Conservation (phyloP, 2,797 vertebrate species). For the Gadopsis marmoratus region DNA sequence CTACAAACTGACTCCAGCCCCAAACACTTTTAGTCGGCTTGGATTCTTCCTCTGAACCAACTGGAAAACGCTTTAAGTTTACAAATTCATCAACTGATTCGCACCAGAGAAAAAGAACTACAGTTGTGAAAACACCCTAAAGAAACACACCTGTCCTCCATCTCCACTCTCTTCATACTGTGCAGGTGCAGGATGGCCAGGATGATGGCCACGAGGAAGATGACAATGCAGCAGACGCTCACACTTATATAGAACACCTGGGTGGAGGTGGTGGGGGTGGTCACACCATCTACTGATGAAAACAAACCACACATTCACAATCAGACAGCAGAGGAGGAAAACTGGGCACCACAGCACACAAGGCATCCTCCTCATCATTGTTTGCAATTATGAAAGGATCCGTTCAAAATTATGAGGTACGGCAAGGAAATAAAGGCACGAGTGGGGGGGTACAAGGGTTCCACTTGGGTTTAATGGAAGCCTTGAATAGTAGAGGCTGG, state of each 20-base stretch:
- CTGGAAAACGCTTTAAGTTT: too few relatives aligned
- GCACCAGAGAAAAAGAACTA: too few relatives aligned
- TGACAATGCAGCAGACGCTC: slow-evolving; percentile 97
- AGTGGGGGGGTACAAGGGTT: slow-evolving; percentile 23
- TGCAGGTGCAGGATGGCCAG: slow-evolving; percentile 97
- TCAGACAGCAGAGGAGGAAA: not conserved
- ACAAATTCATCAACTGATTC: too few relatives aligned
- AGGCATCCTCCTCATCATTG: not conserved
- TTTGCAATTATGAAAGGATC: not conserved
- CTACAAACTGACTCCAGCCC: too few relatives aligned
- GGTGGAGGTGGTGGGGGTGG: slow-evolving; percentile 94
- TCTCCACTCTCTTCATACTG: slow-evolving; percentile 98
- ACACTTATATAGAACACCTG: slow-evolving; percentile 99
- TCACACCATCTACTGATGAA: slow-evolving; percentile 88
- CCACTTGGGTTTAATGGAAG: slow-evolving; percentile 60
- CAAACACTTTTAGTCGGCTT: too few relatives aligned
- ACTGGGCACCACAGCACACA: not conserved
- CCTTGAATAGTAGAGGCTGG: slow-evolving; percentile 29
- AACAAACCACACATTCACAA: slow-evolving; percentile 14
- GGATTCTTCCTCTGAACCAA: too few relatives aligned
- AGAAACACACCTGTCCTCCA: slow-evolving; percentile 94
- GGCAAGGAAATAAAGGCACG: slow-evolving; percentile 14
- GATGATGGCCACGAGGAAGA: slow-evolving; percentile 98
- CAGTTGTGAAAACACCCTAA: not conserved
- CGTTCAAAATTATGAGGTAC: slow-evolving; percentile 15